Percentiles rank a stretch among this genome's conserved stretches.
Evolutionary conservation across 35 echinoderm and acorn worm species (phyloP).

Genomic region (Ophioderma brevispina): DNA sequence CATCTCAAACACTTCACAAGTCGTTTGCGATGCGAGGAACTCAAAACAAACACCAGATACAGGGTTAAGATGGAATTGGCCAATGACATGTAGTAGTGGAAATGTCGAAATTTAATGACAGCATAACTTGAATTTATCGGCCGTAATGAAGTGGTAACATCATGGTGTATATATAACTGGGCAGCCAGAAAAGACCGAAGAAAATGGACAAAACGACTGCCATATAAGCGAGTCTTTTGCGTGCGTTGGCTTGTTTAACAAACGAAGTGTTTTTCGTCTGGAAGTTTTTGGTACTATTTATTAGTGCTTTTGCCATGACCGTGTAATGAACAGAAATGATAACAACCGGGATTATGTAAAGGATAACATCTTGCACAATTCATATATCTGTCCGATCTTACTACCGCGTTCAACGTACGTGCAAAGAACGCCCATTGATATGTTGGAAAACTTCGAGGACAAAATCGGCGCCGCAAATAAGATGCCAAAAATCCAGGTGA

Average conservation of each 20-base stretch:
- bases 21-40: conserved; percentile 53
- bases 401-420: background rate
- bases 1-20: background rate
- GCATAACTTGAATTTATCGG: background rate
- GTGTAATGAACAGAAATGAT: background rate
- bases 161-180: conserved; percentile 60
- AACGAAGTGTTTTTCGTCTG: background rate
- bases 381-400: background rate
- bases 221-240: conserved; percentile 70
- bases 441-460: background rate
- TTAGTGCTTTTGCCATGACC: background rate
- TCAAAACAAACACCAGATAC: conserved; percentile 71
- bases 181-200: conserved; percentile 86
- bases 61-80: conserved; percentile 52
- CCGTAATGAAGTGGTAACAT: conserved; percentile 19
- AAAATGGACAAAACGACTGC: conserved; percentile 70
- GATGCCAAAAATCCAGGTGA: background rate
- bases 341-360: background rate
- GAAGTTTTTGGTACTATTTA: background rate
- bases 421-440: background rate
- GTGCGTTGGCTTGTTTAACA: conserved; percentile 52
- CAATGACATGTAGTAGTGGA: background rate
- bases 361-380: background rate
- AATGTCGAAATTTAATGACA: background rate
- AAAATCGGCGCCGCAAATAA: background rate